Percentiles rank a stretch among this genome's conserved stretches.
Evolutionary conservation across 2,113 vertebrate species (phyloP).

Genomic region (Eupsittula cactorum): DNA sequence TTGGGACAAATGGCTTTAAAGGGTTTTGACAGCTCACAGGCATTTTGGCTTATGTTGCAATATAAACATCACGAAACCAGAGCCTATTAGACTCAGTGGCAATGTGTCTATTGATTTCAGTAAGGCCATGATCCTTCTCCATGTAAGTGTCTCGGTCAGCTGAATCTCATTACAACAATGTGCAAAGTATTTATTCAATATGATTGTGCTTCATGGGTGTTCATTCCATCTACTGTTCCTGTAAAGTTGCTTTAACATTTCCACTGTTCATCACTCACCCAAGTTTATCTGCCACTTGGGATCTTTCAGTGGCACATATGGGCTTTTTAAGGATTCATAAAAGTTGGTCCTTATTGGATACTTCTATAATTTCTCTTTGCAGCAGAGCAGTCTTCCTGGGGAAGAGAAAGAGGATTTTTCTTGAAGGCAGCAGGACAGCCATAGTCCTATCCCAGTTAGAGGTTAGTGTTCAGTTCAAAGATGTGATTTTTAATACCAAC

Average conservation of each 20-base stretch:
- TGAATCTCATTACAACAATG: conserved; percentile 17
- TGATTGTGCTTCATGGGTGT: not conserved
- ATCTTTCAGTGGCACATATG: not conserved
- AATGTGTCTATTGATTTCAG: conserved; percentile 20
- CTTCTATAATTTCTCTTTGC: not conserved
- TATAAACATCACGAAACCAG: conserved; percentile 29
- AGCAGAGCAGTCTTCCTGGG: not conserved
- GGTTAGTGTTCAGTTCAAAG: not conserved
- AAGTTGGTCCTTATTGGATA: not conserved
- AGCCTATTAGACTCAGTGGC: not conserved
- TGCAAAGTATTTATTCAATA: conserved; percentile 17
- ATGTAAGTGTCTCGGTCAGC: conserved; percentile 6
- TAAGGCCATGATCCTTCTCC: not conserved
- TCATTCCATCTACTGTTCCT: not conserved
- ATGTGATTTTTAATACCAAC: not conserved
- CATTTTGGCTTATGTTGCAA: conserved; percentile 38
- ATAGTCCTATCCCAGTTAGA: not conserved
- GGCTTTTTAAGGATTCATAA: not conserved
- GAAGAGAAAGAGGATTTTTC: not conserved
- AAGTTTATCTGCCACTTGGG: not conserved
- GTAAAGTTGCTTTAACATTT: not conserved
- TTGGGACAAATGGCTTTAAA: conserved; percentile 53
- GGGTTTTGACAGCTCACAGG: conserved; percentile 57
- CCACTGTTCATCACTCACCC: not conserved
- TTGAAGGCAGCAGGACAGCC: not conserved